Evolutionary conservation across 2,113 vertebrate genomes (phyloP), one percentile per base, ranked within the genome.

Genomic region (Cariama cristata): DNA sequence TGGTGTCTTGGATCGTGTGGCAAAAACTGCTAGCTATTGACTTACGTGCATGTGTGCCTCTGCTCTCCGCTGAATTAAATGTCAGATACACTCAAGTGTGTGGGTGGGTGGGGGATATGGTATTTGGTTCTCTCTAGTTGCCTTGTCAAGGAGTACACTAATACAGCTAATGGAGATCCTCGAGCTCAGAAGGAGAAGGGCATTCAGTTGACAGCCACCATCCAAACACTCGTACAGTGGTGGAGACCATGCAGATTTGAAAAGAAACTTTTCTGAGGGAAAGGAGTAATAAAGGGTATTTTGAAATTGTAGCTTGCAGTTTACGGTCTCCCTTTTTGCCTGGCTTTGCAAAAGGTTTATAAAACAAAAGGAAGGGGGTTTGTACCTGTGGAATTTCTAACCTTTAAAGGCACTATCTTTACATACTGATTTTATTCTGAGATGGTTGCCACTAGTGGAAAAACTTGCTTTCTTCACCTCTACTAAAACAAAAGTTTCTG

Each of bases 11-110:
- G 72, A 95, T 88, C 44, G 2, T 47, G 92, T 95, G 95, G 94
- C 92, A 95, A 80, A 93, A 97, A 55, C 94, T 86, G 92, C 90
- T 88, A 67, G 4, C 90, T 97, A 6, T 84, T 97, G 96, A 96
- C 90, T 97, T 92, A 21, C 8, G 86, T 96, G 79, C 83, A 45
- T 72, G 88, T 91, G 92, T 95, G 93, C 92, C 2, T 23, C 79
- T 92, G 95, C 95, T 97, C 91, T 91, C 49, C 0, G 32, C 95
- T 95, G 95, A 95, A 94, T 79, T 85, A 93, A 96, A 96, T 93
- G 96, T 97, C 97, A 97, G 92, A 88, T 92, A 81, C 53, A 87
- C 92, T 95, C 60, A 52, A 91, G 82, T 50, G 79, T 24, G 85
- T 69, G 85, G 28, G 90, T 96, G 90, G 86, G 88, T 69, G 94